Evolutionary conservation across 1,140 invertebrate genomes (phyloP), one percentile per base, ranked within the genome.

Genomic region (Cydia fagiglandana): DNA sequence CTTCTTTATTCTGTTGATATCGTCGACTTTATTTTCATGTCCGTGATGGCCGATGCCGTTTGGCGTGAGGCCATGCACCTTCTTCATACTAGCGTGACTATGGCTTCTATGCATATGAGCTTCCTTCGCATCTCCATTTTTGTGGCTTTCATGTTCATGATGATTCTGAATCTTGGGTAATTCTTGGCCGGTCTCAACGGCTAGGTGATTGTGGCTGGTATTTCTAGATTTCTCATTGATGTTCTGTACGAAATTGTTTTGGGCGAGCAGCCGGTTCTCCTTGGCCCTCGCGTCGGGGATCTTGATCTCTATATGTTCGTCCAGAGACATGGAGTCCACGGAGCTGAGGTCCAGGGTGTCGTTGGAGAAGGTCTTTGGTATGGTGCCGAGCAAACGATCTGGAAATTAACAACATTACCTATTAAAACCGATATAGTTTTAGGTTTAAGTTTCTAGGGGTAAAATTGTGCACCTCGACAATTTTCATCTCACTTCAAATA

Each of bases 241-340:
- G 66, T 91, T 86, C 47, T 91, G 86, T 0, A 92, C 86, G 76
- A 91, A 93, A 75, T 93, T 93, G 77, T 85, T 91, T 76, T 93
- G 91, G 0, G 92, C 90, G 88, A 93, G 89, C 2, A 90, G 78
- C 20, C 93, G 79, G 83, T 93, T 93, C 75, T 93, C 93, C 76
- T 89, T 80, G 10, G 85, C 91, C 75, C 92, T 88, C 0, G 92
- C 81, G 81, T 93, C 93, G 0, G 92, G 93, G 17, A 93, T 93
- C 75, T 93, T 93, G 78, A 93, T 93, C 77, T 93, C 93, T 41
- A 93, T 93, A 78, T 93, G 91, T 64, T 93, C 93, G 73, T 93
- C 93, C 45, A 93, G 73, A 0, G 93, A 93, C 84, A 93, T 92
- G 73, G 92, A 93, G 76, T 93, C 92, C 2, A 93, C 91, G n/a